Conservation (phyloP, 1,140 invertebrate species). For the Laupala kohalensis region DNA sequence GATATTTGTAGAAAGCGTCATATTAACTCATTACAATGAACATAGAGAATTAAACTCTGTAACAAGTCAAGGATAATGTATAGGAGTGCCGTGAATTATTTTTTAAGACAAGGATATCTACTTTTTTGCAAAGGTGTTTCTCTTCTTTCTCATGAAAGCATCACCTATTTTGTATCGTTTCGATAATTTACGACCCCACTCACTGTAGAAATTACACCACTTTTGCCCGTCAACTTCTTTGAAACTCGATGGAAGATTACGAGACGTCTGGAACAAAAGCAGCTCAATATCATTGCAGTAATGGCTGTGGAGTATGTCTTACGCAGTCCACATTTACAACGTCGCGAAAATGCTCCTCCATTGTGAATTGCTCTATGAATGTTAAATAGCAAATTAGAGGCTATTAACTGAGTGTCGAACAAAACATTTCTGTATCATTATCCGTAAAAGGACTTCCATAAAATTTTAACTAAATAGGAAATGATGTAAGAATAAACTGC, state of each 20-base stretch:
- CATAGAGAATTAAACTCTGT: no score
- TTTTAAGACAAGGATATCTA: no score
- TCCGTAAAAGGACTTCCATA: no score
- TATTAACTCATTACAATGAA: no score
- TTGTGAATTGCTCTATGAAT: background rate
- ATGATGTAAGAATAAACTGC: no score
- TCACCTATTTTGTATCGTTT: background rate
- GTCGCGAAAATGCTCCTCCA: background rate
- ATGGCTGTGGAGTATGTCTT: background rate
- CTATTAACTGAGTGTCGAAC: background rate
- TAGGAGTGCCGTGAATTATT: no score
- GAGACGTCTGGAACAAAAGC: background rate
- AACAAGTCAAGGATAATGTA: no score
- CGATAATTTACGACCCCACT: background rate
- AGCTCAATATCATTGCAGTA: background rate
- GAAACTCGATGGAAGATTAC: no score
- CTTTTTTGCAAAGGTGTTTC: no score
- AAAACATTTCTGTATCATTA: background rate
- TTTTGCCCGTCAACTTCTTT: no score
- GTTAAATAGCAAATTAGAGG: background rate
- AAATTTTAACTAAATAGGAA: no score
- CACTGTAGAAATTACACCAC: background rate
- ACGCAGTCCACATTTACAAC: background rate
- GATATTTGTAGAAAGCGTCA: no score
- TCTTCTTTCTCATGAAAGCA: background rate